Conservation (phyloP, 2,113 vertebrate species). For the Siniperca chuatsi region DNA sequence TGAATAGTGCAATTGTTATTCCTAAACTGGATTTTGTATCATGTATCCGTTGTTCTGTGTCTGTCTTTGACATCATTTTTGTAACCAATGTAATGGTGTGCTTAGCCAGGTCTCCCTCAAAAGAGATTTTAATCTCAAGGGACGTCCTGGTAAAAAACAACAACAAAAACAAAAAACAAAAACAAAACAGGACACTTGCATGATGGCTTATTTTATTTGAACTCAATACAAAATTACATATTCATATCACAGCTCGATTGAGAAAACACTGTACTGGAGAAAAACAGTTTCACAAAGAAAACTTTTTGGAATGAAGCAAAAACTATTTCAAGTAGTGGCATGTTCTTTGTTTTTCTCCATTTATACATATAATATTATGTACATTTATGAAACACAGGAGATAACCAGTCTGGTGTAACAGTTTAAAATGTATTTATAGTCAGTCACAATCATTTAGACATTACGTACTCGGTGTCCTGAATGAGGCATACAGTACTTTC, state of each 20-base stretch:
- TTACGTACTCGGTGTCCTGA: constrained; percentile 20
- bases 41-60: too few relatives aligned
- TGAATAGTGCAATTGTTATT: too few relatives aligned
- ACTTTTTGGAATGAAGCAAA: constrained; percentile 70
- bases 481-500: constrained; percentile 65
- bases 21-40: too few relatives aligned
- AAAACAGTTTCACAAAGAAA: constrained; percentile 53
- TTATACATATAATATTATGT: constrained; percentile 72
- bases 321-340: constrained; percentile 79
- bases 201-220: constrained; percentile 56
- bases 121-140: too few relatives aligned
- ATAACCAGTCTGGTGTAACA: constrained; percentile 61
- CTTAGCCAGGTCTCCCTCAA: too few relatives aligned
- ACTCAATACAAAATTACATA: constrained; percentile 46
- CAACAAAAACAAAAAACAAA: too few relatives aligned
- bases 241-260: constrained; percentile 50
- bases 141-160: too few relatives aligned
- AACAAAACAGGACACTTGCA: neutral
- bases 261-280: constrained; percentile 41
- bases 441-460: constrained; percentile 49
- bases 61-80: too few relatives aligned
- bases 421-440: constrained; percentile 72
- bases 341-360: constrained; percentile 57
- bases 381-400: constrained; percentile 61
- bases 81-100: too few relatives aligned